Evolutionary conservation across 2,797 vertebrate genomes (phyloP).

Genomic region (Aeoliscus strigatus): DNA sequence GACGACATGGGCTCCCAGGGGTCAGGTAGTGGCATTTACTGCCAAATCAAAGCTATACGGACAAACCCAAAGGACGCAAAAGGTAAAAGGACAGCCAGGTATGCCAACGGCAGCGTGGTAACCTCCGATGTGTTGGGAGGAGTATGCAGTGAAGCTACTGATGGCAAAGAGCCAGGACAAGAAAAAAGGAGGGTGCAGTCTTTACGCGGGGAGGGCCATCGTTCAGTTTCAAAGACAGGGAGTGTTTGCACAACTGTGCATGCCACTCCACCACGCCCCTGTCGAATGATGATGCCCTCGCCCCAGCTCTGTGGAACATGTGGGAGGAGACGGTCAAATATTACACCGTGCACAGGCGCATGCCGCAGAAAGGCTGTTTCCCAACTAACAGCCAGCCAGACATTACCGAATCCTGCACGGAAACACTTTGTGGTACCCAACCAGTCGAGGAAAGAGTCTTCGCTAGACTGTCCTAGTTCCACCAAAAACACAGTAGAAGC

Average conservation of each 20-base stretch:
- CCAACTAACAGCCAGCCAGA: constrained; percentile 69
- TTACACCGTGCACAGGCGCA: constrained; percentile 67
- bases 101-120: constrained; percentile 76
- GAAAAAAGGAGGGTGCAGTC: constrained; percentile 69
- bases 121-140: constrained; percentile 74
- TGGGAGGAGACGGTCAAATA: constrained; percentile 69
- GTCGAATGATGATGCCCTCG: constrained; percentile 54
- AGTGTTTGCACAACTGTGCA: constrained; percentile 51
- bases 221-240: constrained; percentile 48
- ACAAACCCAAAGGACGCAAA: constrained; percentile 56
- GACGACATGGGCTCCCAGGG: constrained; percentile 69
- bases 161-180: constrained; percentile 36
- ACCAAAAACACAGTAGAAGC: constrained; percentile 39
- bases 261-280: constrained; percentile 67
- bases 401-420: constrained; percentile 66
- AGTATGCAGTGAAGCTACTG: constrained; percentile 69
- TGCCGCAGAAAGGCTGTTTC: constrained; percentile 64
- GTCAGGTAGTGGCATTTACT: constrained; percentile 71
- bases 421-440: constrained; percentile 38
- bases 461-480: constrained; percentile 31
- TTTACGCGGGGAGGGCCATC: constrained; percentile 60
- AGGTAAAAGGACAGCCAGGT: constrained; percentile 66
- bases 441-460: constrained; percentile 47
- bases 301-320: constrained; percentile 68
- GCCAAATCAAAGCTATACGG: constrained; percentile 66